Evolutionary conservation across 2,113 vertebrate genomes (phyloP), one percentile per base, ranked within the genome.

Genomic region (Oreochromis tanganicae): DNA sequence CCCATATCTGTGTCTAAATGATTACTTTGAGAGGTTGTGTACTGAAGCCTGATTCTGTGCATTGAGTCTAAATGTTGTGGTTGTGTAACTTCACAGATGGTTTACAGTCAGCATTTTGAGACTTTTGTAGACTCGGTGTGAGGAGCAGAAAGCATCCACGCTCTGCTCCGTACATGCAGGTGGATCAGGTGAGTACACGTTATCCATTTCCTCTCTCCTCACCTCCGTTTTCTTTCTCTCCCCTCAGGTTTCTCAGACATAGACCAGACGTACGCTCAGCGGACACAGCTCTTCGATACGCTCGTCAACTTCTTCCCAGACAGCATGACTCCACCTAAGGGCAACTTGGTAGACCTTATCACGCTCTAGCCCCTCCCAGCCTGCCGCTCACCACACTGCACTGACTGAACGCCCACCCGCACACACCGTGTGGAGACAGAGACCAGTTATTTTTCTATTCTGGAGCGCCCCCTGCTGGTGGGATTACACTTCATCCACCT

Each of bases 301-400:
- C 96, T 99, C 43, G 99, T 99, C 92, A 99, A 98, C 95, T 99
- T 99, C 96, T 99, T 99, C 93, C 99, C 99, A 1, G 99, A 99
- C 97, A 99, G 97, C 96, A 99, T 99, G 99, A 99, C 98, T 57
- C 98, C 99, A 29, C 99, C 99, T 21, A 99, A 99, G 95, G 99
- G 99, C 96, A 99, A 99, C 96, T 95, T 99, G 92, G 98, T 99
- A 2, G 99, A 99, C 95, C 98, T 99, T 94, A 99, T 99, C 95
- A 98, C 97, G 4, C 98, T 99, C 95, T 99, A 97, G 97, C 9
- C 3, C 91, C 94, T 71, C 93, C 66, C 50, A 16, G 16, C 57
- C 19, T 38, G 12, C 27, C 78, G 11, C 84, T 29, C 83, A 11
- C 8, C 81, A 82, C 48, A 17, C 82, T 16, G 59, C 50, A 89